Conservation (phyloP, 2,797 vertebrate species). For the Chloroceryle inda region DNA sequence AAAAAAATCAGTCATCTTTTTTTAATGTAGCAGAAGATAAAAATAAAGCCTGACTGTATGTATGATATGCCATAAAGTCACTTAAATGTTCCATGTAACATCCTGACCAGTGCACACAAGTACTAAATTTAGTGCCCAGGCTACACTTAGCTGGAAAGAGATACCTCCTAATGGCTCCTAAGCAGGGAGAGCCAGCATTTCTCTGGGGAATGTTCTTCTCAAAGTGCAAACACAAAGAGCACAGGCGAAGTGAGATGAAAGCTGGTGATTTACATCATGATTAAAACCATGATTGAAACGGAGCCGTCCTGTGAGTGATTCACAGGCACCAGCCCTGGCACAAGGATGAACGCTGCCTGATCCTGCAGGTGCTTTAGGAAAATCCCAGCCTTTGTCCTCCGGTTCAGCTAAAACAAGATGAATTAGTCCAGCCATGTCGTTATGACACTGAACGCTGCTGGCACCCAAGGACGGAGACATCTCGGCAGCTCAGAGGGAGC, state of each 20-base stretch:
- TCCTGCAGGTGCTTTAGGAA: slow-evolving; percentile 30
- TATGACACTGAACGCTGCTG: neutral
- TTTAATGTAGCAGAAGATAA: neutral
- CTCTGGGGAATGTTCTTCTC: slow-evolving; percentile 41
- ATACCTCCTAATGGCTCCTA: slow-evolving; percentile 33
- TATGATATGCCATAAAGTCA: neutral
- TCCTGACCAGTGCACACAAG: slow-evolving; percentile 17
- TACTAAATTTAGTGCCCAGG: slow-evolving; percentile 39
- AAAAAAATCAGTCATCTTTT: neutral
- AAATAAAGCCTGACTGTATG: neutral
- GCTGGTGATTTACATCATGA: slow-evolving; percentile 16
- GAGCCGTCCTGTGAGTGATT: neutral
- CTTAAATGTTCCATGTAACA: slow-evolving; percentile 27
- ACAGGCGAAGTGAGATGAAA: slow-evolving; percentile 27
- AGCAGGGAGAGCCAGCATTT: neutral
- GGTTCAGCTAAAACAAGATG: neutral
- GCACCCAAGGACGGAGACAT: neutral
- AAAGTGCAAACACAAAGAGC: slow-evolving; percentile 49
- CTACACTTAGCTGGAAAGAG: slow-evolving; percentile 61
- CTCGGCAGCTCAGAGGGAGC: fast-evolving
- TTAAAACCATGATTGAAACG: neutral
- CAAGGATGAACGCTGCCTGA: neutral
- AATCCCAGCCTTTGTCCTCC: slow-evolving; percentile 20
- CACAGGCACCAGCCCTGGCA: neutral
- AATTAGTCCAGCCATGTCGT: neutral